Percentiles rank a stretch among this genome's conserved stretches.
These are phyloP conservation scores for Enteromius thamalakanensis DNA, from an alignment of 2,797 vertebrate species.

Conservation along the genomic window DNA sequence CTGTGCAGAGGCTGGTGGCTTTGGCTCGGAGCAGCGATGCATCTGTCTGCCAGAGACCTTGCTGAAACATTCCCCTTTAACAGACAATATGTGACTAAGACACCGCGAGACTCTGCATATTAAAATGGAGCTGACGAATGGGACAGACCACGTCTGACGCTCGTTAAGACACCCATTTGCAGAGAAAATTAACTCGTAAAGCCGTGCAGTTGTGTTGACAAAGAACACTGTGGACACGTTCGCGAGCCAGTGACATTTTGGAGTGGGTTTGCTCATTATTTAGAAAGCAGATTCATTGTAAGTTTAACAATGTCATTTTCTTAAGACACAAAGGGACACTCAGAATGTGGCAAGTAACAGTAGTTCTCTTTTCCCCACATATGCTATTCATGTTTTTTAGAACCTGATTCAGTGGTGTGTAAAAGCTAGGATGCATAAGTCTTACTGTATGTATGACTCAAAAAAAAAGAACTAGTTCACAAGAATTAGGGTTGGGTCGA, in stretches of 20 bases:
- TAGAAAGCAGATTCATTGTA: constrained; percentile 6
- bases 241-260: constrained; percentile 64
- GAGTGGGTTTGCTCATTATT: constrained; percentile 25
- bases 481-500: no score
- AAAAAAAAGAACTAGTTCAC: background rate
- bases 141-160: constrained; percentile 63
- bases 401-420: background rate
- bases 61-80: constrained; percentile 67
- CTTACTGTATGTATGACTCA: no score
- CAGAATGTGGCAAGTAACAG: background rate
- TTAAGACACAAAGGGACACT: background rate
- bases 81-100: constrained; percentile 75
- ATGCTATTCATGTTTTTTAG: background rate
- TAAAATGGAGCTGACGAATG: constrained; percentile 61
- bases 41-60: constrained; percentile 61
- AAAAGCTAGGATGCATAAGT: background rate
- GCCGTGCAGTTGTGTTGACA: constrained; percentile 65
- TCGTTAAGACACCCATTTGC: constrained; percentile 71
- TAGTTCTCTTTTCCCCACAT: background rate
- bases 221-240: constrained; percentile 61
- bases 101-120: constrained; percentile 62
- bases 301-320: constrained; percentile 16
- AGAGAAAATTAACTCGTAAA: constrained; percentile 73
- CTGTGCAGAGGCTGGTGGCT: constrained; percentile 64
- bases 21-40: constrained; percentile 43